Base-by-base conservation (phyloP, 2,113 vertebrate genomes). In the Origma solitaria region DNA sequence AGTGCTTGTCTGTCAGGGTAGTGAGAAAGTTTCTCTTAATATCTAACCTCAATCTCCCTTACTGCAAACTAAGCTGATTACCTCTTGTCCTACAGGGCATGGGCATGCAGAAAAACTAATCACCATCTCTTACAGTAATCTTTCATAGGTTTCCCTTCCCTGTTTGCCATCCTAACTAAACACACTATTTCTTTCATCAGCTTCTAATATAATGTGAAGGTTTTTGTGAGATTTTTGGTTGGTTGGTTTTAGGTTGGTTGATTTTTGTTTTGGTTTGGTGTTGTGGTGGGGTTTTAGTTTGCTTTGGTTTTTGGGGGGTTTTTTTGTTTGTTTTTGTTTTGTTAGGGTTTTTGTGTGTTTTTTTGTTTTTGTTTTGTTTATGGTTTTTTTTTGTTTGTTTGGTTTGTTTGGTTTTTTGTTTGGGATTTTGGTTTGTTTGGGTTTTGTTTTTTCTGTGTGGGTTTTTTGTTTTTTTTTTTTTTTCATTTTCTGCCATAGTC, bases 31-130 rank as follows among this genome's bases (percentile, higher is more conserved):
- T 92, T 69, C 71, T 93, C 71, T 68, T 92, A 92, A 86, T 90
- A 70, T 77, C 50, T 54, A 93, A 92, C 92, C 96, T 86, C 82
- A 81, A 86, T 93, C 91, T 88, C 69, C 69, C 72, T 90, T 92
- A 86, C 86, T 95, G 91, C 68, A 83, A 94, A 64, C 83, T 94
- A 95, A 97, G 72, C 92, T 94, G 80, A 92, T 95, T 97, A 93
- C 38, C 45, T 70, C 68, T 77, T 92, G 76, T 94, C 82, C 90
- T 92, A 15, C 31, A 38, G 73, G 62, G 47, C 58, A 45, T 24
- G 23, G 22, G 14, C 68, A 11, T 58, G 23, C 15, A 83, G 62
- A 77, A 90, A 57, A 76, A 50, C 27, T 45, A 65, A 80, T 80
- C 61, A 37, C n/a, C 15, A 15, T 70, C 68, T 80, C 50, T 61